A percentile compares a stretch with the other conserved stretches of the same genome.
Evolutionary conservation across 1,140 invertebrate species (phyloP).

Genomic region (Drosophila novamexicana): DNA sequence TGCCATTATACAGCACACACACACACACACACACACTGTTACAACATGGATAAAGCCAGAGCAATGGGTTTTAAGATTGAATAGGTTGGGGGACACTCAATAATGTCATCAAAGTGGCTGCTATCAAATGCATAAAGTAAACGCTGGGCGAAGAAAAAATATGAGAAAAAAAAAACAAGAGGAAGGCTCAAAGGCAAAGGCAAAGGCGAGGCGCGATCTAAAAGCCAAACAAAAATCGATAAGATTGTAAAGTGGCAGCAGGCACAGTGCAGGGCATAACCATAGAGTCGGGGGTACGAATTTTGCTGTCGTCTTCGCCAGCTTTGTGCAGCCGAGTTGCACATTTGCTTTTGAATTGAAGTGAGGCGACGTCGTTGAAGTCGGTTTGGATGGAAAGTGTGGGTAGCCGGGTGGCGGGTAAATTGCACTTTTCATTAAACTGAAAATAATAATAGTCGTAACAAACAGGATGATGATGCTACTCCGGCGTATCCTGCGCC

Average conservation of each 20-base stretch:
- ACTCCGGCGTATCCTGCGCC: constrained; percentile 17
- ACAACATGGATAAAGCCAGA: constrained; percentile 25
- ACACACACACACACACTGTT: constrained; percentile 8
- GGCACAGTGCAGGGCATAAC: not conserved
- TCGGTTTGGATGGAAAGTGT: too few relatives aligned
- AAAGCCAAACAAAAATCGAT: constrained; percentile 77
- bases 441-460: constrained; percentile 57
- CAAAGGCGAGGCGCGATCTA: constrained; percentile 35
- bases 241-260: constrained; percentile 71
- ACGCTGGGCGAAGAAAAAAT: constrained; percentile 18
- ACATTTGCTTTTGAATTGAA: constrained; percentile 67
- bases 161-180: constrained; percentile 6
- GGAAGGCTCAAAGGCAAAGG: constrained; percentile 55
- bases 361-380: constrained; percentile 23
- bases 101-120: constrained; percentile 81
- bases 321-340: constrained; percentile 63
- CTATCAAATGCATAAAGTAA: constrained; percentile 74
- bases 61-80: constrained; percentile 4
- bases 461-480: constrained; percentile 27
- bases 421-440: constrained; percentile 80
- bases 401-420: constrained; percentile 1
- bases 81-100: constrained; percentile 38
- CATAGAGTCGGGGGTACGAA: constrained; percentile 8
- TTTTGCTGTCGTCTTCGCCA: constrained; percentile 45
- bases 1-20: constrained; percentile 30